Evolutionary conservation across 2,797 vertebrate genomes (phyloP).

Genomic region (Aphelocoma californica): DNA sequence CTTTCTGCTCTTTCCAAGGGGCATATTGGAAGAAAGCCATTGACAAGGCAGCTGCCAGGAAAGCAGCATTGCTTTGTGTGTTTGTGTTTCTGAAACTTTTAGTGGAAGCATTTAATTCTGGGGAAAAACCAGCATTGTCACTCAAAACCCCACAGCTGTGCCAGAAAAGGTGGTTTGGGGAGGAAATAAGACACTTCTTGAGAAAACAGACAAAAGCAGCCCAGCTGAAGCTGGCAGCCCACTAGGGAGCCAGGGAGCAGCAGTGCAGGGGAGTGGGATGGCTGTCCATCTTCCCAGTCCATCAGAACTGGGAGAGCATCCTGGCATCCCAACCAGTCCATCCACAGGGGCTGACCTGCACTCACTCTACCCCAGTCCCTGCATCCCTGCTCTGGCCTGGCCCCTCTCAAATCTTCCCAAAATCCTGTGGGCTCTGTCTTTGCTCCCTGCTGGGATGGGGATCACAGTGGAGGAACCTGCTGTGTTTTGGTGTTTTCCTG

Average conservation of each 20-base stretch:
- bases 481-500: background rate
- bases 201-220: background rate
- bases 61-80: background rate
- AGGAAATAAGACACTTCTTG: background rate
- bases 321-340: background rate
- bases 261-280: rapidly evolving
- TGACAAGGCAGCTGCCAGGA: background rate
- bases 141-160: background rate
- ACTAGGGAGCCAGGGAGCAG: rapidly evolving
- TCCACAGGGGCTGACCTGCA: rapidly evolving
- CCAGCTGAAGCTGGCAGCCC: background rate
- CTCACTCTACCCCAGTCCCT: rapidly evolving
- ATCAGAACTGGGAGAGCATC: background rate
- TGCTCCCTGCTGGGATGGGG: rapidly evolving
- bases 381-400: rapidly evolving
- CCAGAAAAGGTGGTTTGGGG: background rate
- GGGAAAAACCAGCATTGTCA: rapidly evolving
- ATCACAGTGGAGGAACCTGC: rapidly evolving
- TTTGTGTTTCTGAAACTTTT: background rate
- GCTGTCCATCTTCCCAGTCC: background rate
- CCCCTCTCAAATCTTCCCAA: rapidly evolving
- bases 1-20: background rate
- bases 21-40: background rate
- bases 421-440: background rate
- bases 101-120: background rate